These are phyloP conservation scores for Scomber colias DNA, from an alignment of 2,113 vertebrate species.

Conservation along the genomic window DNA sequence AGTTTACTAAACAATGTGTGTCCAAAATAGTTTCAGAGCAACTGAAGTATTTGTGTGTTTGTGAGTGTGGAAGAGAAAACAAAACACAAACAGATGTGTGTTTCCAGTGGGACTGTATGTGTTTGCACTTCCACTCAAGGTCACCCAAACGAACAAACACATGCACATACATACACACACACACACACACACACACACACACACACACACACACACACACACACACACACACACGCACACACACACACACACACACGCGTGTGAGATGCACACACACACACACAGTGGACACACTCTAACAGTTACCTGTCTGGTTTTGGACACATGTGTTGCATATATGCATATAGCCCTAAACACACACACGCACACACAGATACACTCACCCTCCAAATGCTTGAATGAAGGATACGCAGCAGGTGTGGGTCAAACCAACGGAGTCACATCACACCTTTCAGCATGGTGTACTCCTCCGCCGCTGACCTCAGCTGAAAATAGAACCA, in stretches of 20 bases:
- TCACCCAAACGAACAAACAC: conserved; percentile 29
- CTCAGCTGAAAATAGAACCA: conserved; percentile 82
- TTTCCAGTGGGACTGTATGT: conserved; percentile 40
- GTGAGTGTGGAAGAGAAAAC: conserved; percentile 31
- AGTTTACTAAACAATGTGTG: conserved; percentile 12
- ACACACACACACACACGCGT: conserved; percentile 1
- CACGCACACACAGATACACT: conserved; percentile 38
- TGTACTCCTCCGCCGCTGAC: conserved; percentile 79
- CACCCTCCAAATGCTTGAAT: conserved; percentile 57
- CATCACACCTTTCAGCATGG: conserved; percentile 74
- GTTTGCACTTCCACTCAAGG: conserved; percentile 59
- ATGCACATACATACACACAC: conserved; percentile 16
- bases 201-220: conserved; percentile 18
- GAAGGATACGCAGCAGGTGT: conserved; percentile 80
- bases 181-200: conserved; percentile 22
- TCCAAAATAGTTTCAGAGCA: conserved; percentile 28
- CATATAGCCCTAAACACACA: conserved; percentile 17
- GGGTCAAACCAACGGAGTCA: conserved; percentile 76
- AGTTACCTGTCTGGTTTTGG: conserved; percentile 51
- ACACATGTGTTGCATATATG: conserved; percentile 58
- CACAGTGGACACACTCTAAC: conserved; percentile 18
- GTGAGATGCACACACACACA: neutral
- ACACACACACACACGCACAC: conserved; percentile 18
- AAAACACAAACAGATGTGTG: conserved; percentile 56
- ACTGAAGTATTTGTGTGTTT: conserved; percentile 34